Evolutionary conservation across 2,888 invertebrate genomes (phyloP).

Genomic region (Parnassius smintheus): DNA sequence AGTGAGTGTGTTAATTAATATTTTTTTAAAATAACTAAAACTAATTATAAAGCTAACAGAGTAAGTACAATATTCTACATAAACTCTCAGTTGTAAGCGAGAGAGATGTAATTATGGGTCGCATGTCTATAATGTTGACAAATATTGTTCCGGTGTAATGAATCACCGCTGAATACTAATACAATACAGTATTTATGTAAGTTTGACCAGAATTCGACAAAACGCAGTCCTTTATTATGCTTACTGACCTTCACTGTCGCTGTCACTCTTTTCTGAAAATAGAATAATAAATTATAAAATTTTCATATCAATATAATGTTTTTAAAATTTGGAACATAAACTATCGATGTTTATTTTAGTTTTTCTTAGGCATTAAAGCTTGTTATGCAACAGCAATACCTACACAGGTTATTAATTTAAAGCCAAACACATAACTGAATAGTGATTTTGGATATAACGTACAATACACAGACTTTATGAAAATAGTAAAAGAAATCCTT

Average conservation of each 20-base stretch:
- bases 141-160: conserved; percentile 42
- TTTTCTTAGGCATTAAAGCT: no score
- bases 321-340: no score
- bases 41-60: conserved; percentile 70
- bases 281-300: conserved; percentile 21
- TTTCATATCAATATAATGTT: background rate
- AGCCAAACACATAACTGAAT: no score
- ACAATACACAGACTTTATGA: no score
- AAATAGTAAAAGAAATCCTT: no score
- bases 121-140: conserved; percentile 35
- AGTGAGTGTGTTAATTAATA: conserved; percentile 80
- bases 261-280: conserved; percentile 94
- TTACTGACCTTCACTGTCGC: conserved; percentile 96
- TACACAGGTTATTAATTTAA: no score
- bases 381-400: no score
- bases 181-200: conserved; percentile 68
- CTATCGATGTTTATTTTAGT: no score
- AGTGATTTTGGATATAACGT: no score
- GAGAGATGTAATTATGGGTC: conserved; percentile 22
- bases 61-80: conserved; percentile 65
- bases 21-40: conserved; percentile 49
- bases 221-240: conserved; percentile 56
- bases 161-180: conserved; percentile 64
- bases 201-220: conserved; percentile 79
- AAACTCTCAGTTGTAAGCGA: conserved; percentile 29